Evolutionary conservation across 2,797 vertebrate genomes (phyloP).

Genomic region (Tragopan temminckii): DNA sequence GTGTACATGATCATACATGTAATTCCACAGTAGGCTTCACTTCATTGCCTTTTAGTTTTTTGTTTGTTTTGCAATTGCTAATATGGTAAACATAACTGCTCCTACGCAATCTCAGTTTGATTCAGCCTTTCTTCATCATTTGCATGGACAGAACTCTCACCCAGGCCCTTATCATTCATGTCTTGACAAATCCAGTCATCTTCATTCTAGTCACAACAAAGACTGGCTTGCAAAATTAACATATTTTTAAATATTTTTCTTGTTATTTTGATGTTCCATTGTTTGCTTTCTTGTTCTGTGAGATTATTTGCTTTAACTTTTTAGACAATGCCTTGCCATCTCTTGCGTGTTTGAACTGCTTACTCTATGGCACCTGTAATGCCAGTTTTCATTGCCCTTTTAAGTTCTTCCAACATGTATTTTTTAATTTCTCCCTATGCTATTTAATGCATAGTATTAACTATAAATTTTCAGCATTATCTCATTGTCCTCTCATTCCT

Average conservation of each 20-base stretch:
- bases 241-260: conserved; percentile 18
- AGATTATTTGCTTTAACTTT: conserved; percentile 42
- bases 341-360: background rate
- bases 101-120: conserved; percentile 19
- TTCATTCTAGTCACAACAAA: conserved; percentile 47
- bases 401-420: background rate
- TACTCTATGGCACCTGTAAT: background rate
- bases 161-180: conserved; percentile 46
- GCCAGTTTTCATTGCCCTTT: background rate
- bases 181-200: conserved; percentile 42
- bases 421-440: background rate
- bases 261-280: conserved; percentile 6
- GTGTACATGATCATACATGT: background rate
- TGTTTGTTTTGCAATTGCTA: background rate
- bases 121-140: conserved; percentile 50
- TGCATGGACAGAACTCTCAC: conserved; percentile 14
- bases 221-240: conserved; percentile 19
- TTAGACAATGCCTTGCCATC: background rate
- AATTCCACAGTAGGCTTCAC: background rate
- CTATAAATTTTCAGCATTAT: background rate
- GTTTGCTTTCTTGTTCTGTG: conserved; percentile 25
- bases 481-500: background rate
- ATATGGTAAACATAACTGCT: background rate
- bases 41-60: background rate
- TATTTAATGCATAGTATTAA: background rate